A percentile compares a stretch with the other conserved stretches of the same genome.
These are phyloP conservation scores for Arrhopalites spinosus DNA, from an alignment of 2,888 invertebrate genomes.

Conservation along the genomic window DNA sequence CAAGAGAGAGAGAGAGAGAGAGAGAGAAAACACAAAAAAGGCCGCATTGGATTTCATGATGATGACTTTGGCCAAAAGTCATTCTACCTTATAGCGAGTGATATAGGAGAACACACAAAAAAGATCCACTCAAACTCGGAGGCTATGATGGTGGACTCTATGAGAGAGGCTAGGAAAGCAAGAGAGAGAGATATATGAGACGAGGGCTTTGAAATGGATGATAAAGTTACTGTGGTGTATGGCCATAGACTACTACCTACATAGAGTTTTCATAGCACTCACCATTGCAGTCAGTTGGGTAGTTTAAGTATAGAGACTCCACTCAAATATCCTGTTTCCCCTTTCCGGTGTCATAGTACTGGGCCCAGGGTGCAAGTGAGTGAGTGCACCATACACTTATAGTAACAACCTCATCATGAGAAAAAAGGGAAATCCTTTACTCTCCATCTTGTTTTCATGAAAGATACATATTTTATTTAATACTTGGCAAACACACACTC, in stretches of 20 bases:
- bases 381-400: neutral
- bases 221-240: neutral
- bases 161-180: too few species aligned
- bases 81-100: too few species aligned
- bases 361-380: conserved; percentile 3
- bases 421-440: conserved; percentile 10
- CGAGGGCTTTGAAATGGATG: neutral
- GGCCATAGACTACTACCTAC: neutral
- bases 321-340: conserved; percentile 36
- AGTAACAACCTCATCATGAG: conserved; percentile 5
- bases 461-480: neutral
- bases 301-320: conserved; percentile 4
- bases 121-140: too few species aligned
- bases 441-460: neutral
- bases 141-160: too few species aligned
- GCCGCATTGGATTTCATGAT: neutral
- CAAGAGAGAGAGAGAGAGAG: neutral
- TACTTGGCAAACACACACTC: conserved; percentile 9
- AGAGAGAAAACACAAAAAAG: neutral
- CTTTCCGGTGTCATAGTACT: conserved; percentile 29
- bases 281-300: neutral
- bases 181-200: too few species aligned
- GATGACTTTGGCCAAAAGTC: too few species aligned
- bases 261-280: neutral
- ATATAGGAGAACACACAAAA: too few species aligned